phyloP scores from a whole-genome alignment of 2,888 invertebrate genomes.

The Onthophagus sagittarius region DNA sequence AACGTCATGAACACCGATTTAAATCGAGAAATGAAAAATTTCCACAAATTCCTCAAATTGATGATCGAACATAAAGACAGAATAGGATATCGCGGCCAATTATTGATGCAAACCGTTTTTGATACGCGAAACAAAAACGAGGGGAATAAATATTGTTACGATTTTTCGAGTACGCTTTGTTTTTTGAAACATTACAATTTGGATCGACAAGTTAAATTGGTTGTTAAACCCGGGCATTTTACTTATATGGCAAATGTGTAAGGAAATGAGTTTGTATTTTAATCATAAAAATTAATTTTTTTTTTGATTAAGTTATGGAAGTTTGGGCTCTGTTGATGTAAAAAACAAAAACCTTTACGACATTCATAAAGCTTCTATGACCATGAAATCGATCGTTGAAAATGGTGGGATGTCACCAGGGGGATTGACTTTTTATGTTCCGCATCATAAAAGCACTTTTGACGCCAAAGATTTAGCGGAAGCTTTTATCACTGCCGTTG shows the following conservation, averaged over 20 bases:
- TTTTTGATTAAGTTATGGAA: slow-evolving; percentile 22
- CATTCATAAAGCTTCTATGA: slow-evolving; percentile 22
- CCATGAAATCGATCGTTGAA: slow-evolving; percentile 28
- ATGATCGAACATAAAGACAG: slow-evolving; percentile 62
- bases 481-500: slow-evolving; percentile 55
- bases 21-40: slow-evolving; percentile 57
- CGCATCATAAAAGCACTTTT: slow-evolving; percentile 51
- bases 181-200: slow-evolving; percentile 59
- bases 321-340: slow-evolving; percentile 27
- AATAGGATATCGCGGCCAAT: slow-evolving; percentile 58
- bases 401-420: slow-evolving; percentile 57
- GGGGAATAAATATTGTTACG: slow-evolving; percentile 60
- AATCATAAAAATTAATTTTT: neutral
- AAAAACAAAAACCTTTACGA: slow-evolving; percentile 24
- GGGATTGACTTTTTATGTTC: slow-evolving; percentile 57
- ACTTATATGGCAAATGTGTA: slow-evolving; percentile 60
- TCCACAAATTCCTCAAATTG: slow-evolving; percentile 59
- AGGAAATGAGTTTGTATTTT: slow-evolving; percentile 38
- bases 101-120: slow-evolving; percentile 47
- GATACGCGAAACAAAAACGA: slow-evolving; percentile 46
- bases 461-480: slow-evolving; percentile 54
- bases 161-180: slow-evolving; percentile 61
- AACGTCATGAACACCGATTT: slow-evolving; percentile 57
- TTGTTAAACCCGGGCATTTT: slow-evolving; percentile 60
- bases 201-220: slow-evolving; percentile 61